These are phyloP conservation scores for Charina bottae DNA, from an alignment of 2,113 vertebrate species.

Conservation along the genomic window DNA sequence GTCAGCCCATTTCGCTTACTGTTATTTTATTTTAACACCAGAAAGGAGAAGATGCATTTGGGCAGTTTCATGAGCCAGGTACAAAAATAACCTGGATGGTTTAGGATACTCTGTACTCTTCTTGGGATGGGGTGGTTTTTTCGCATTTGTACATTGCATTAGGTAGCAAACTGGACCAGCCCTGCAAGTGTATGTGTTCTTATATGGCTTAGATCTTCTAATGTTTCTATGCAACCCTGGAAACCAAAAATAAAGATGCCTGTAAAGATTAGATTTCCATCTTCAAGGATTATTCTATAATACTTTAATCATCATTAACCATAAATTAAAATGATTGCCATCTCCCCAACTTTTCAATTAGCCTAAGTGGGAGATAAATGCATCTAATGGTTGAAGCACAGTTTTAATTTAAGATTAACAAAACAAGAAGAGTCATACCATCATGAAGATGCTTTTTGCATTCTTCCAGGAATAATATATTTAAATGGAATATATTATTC, in stretches of 20 bases:
- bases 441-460: not conserved
- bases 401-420: not conserved
- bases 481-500: not conserved
- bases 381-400: not conserved
- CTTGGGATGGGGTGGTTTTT: not conserved
- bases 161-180: not conserved
- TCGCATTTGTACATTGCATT: not conserved
- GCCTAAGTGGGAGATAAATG: not conserved
- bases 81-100: not conserved
- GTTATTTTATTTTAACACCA: not conserved
- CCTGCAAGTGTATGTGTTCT: not conserved
- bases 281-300: not conserved
- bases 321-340: not conserved
- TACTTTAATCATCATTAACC: not conserved
- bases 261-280: not conserved
- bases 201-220: not conserved
- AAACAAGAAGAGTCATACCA: not conserved
- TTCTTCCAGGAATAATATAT: not conserved
- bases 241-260: not conserved
- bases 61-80: not conserved
- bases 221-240: not conserved
- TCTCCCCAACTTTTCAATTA: not conserved
- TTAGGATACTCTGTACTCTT: not conserved
- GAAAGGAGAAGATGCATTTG: not conserved
- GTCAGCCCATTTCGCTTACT: not conserved